Evolutionary conservation across 37 sponge, comb jelly and placozoan species (phyloP).

Genomic region (Mnemiopsis leidyi): DNA sequence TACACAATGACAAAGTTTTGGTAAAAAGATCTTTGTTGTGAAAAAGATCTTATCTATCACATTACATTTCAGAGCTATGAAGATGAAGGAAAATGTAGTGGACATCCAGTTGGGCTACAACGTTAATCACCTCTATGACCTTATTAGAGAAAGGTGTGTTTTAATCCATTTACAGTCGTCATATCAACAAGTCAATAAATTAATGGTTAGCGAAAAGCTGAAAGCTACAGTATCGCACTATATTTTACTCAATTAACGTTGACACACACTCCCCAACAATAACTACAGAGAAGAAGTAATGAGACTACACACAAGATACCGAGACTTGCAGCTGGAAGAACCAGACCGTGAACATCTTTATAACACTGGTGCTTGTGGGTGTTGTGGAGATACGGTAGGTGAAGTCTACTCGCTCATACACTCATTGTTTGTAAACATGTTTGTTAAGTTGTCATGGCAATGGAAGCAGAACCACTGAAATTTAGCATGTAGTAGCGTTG

Average conservation of each 20-base stretch:
- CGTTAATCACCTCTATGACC: background rate
- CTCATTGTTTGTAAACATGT: too few species aligned
- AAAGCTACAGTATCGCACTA: too few species aligned
- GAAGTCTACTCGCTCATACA: background rate
- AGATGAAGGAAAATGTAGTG: background rate
- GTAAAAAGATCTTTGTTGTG: too few species aligned
- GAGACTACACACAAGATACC: background rate
- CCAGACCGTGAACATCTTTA: background rate
- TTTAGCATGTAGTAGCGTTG: too few species aligned
- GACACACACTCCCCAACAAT: too few species aligned
- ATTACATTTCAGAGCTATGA: background rate
- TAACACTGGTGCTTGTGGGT: background rate
- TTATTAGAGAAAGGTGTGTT: background rate
- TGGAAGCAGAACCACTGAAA: too few species aligned
- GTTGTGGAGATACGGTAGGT: background rate
- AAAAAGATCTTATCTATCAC: too few species aligned
- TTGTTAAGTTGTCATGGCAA: too few species aligned
- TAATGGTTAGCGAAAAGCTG: too few species aligned
- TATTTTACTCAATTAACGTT: too few species aligned
- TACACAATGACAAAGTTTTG: too few species aligned
- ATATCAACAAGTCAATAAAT: too few species aligned
- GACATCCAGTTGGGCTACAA: slow-evolving; percentile 5
- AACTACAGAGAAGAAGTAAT: background rate
- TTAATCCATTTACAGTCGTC: background rate
- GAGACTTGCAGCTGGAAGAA: background rate